These are phyloP conservation scores for Chirona hameri DNA, from an alignment of 2,888 invertebrate species.

Conservation along the genomic window DNA sequence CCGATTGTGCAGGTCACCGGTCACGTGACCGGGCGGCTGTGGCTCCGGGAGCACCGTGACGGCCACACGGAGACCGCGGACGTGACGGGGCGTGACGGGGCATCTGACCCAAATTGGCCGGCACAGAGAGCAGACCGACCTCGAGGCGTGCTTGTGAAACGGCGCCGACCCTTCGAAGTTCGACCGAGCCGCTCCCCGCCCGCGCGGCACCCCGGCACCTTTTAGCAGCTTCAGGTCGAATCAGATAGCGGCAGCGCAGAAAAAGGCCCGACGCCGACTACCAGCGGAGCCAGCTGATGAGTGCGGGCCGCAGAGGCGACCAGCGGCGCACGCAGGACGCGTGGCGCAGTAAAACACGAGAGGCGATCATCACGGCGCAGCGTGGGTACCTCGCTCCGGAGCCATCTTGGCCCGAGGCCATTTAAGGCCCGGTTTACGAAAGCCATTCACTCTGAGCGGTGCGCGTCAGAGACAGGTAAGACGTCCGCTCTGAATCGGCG, in stretches of 20 bases:
- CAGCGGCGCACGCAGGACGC: background rate
- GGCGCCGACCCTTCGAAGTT: background rate
- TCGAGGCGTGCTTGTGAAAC: background rate
- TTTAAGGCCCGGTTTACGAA: background rate
- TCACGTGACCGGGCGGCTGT: too few species aligned
- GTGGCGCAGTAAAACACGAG: background rate
- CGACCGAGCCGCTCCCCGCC: too few species aligned
- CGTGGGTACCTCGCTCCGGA: background rate
- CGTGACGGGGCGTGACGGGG: background rate
- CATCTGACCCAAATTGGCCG: background rate
- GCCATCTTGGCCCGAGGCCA: background rate
- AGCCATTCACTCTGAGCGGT: background rate
- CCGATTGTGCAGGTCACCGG: background rate
- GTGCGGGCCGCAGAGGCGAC: background rate
- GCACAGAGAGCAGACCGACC: background rate
- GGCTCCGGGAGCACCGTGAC: too few species aligned
- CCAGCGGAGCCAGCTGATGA: background rate
- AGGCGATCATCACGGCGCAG: background rate
- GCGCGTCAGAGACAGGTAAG: background rate
- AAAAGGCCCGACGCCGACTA: background rate
- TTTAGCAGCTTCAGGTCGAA: background rate
- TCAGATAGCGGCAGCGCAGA: background rate
- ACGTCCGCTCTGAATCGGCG: background rate
- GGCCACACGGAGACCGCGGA: too few species aligned
- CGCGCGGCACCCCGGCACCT: background rate